Evolutionary conservation across 2,113 vertebrate species (phyloP).

Genomic region (Chionomys nivalis): DNA sequence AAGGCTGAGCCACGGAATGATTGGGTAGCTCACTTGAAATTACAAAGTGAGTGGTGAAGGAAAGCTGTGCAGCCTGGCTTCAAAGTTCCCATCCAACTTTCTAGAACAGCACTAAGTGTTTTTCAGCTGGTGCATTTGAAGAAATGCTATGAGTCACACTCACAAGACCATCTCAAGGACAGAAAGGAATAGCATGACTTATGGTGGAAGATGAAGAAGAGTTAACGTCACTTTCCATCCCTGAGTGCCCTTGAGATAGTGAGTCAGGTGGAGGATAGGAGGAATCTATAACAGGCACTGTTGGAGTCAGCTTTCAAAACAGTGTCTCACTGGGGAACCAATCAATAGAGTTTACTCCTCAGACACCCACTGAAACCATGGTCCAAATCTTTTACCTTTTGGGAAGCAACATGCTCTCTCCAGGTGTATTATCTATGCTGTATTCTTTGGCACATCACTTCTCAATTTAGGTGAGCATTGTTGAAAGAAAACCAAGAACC

Average conservation of each 20-base stretch:
- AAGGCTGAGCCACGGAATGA: neutral
- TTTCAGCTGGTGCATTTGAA: neutral
- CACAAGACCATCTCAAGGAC: neutral
- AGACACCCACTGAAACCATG: neutral
- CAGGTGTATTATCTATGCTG: neutral
- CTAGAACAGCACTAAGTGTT: neutral
- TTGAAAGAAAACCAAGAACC: conserved; percentile 7
- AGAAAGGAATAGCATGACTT: neutral
- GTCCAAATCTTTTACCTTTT: neutral
- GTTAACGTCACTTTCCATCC: conserved; percentile 25
- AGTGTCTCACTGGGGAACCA: conserved; percentile 39
- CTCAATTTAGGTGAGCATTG: neutral
- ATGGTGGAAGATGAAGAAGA: neutral
- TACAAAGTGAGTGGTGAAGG: neutral
- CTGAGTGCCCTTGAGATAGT: conserved; percentile 36
- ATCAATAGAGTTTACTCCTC: conserved; percentile 12
- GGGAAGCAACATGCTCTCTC: neutral
- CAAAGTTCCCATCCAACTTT: neutral
- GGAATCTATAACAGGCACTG: conserved; percentile 28
- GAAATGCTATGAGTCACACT: neutral
- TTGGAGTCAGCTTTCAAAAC: conserved; percentile 39
- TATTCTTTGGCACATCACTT: neutral
- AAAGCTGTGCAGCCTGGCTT: neutral
- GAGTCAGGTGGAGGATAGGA: conserved; percentile 23
- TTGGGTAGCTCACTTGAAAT: neutral